Percentiles rank a stretch among this genome's conserved stretches.
Conservation (phyloP, 2,888 invertebrate genomes). For the Coleophora deauratella region DNA sequence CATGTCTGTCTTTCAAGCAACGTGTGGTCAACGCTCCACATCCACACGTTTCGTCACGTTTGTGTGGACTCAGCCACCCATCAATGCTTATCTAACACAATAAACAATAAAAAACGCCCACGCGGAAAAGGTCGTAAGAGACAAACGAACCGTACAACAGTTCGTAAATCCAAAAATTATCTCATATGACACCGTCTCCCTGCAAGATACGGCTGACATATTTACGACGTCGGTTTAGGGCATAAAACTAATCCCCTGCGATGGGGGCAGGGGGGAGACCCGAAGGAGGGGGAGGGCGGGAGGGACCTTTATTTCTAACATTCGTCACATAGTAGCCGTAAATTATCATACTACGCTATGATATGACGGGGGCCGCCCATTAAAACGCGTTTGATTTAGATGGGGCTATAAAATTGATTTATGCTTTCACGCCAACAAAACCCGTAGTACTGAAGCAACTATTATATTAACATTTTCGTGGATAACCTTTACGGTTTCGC, state of each 20-base stretch:
- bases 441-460: constrained; percentile 73
- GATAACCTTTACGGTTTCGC: constrained; percentile 59
- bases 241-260: constrained; percentile 65
- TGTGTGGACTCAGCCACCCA: not conserved
- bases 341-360: constrained; percentile 75
- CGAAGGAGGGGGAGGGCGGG: constrained; percentile 29
- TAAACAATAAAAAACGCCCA: constrained; percentile 11
- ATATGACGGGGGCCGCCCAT: constrained; percentile 76
- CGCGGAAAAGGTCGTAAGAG: not conserved
- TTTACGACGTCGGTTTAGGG: constrained; percentile 68
- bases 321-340: constrained; percentile 75
- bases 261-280: constrained; percentile 24
- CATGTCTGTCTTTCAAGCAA: not conserved
- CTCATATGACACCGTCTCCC: constrained; percentile 48
- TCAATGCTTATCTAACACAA: constrained; percentile 3
- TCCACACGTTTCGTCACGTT: not conserved
- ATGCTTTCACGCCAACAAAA: constrained; percentile 74
- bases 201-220: constrained; percentile 66
- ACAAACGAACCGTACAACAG: constrained; percentile 14
- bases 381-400: constrained; percentile 76
- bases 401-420: constrained; percentile 76
- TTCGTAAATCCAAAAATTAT: constrained; percentile 69
- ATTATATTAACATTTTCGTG: constrained; percentile 75
- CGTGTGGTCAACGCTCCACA: no score
- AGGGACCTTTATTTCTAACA: constrained; percentile 73